phyloP scores from a whole-genome alignment of 2,113 vertebrate species.

The Ochotona princeps region DNA sequence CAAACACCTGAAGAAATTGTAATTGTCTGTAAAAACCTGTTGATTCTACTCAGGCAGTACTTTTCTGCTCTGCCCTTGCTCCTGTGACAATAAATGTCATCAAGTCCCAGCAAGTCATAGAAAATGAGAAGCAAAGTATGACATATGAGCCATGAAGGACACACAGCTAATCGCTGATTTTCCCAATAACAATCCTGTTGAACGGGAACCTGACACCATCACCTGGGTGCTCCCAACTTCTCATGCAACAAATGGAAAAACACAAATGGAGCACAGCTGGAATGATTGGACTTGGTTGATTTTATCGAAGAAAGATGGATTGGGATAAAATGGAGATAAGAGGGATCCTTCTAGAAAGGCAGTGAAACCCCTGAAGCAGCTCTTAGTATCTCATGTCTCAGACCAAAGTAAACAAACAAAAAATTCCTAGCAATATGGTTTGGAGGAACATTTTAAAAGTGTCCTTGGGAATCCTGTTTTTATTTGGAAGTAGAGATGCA shows the following conservation, averaged over 20 bases:
- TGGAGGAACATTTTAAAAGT: no score
- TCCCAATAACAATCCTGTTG: neutral
- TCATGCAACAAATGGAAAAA: neutral
- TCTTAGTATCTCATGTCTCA: no score
- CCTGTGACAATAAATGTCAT: neutral
- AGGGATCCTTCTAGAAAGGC: neutral
- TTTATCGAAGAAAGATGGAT: neutral
- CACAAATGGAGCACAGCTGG: rapidly evolving
- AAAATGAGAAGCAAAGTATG: neutral
- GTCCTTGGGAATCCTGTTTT: no score
- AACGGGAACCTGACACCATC: neutral
- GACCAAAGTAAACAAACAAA: no score
- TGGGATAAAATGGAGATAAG: rapidly evolving
- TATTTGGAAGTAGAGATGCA: no score
- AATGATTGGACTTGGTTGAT: neutral
- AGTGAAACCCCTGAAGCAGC: neutral
- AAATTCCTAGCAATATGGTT: no score
- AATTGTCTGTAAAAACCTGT: neutral
- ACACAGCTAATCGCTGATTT: neutral
- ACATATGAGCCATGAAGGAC: neutral
- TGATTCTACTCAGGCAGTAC: neutral
- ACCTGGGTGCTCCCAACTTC: neutral
- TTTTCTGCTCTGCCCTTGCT: neutral
- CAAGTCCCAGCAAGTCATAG: neutral
- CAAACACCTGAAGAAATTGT: neutral